Evolutionary conservation across 2,113 vertebrate genomes (phyloP).

Genomic region (Labeo catla): DNA sequence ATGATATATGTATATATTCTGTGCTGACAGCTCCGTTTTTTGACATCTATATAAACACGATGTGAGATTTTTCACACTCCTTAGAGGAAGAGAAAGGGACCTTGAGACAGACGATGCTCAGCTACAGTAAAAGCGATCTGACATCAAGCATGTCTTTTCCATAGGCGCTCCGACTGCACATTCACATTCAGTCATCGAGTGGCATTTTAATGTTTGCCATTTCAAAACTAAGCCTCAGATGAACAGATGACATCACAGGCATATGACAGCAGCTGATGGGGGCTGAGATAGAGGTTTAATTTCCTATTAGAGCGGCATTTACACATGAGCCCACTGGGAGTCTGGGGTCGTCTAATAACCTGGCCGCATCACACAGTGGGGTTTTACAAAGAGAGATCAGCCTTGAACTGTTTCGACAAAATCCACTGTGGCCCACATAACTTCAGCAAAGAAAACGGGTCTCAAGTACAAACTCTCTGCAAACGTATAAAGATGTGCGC

Average conservation of each 20-base stretch:
- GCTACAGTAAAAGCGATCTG: conserved; percentile 31
- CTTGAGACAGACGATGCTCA: conserved; percentile 32
- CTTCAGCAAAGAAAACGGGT: background rate
- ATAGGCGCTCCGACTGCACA: background rate
- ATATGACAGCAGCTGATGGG: conserved; percentile 2
- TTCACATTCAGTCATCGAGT: background rate
- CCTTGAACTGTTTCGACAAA: background rate
- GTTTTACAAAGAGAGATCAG: conserved; percentile 15
- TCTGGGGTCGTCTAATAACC: conserved; percentile 37
- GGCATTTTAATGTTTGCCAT: conserved; percentile 21
- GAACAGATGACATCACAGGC: conserved; percentile 37
- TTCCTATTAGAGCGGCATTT: conserved; percentile 57
- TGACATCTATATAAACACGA: conserved; percentile 33
- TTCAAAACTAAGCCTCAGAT: conserved; percentile 31
- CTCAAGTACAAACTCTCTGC: background rate
- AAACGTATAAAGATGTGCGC: background rate
- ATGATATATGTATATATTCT: conserved; percentile 44
- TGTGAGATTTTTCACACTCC: conserved; percentile 21
- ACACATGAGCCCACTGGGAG: conserved; percentile 43
- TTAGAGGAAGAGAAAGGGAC: conserved; percentile 6
- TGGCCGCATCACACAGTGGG: background rate
- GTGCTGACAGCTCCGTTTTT: conserved; percentile 4
- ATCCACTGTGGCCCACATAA: background rate
- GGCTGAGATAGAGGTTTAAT: conserved; percentile 45
- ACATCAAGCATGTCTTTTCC: conserved; percentile 35